Percentiles rank a stretch among this genome's conserved stretches.
Conservation (phyloP, 2,888 invertebrate genomes). For the Cataglyphis rosenhaueri region DNA sequence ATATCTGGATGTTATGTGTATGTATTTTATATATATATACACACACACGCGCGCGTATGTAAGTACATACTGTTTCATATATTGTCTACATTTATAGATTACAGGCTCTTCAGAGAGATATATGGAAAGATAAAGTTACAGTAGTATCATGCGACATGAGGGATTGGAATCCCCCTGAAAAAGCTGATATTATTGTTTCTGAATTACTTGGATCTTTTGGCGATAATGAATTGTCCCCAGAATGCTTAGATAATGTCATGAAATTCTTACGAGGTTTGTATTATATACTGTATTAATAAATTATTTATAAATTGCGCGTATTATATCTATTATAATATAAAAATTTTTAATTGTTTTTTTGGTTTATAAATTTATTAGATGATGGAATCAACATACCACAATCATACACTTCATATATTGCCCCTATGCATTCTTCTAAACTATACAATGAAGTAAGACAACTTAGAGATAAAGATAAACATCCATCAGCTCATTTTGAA, state of each 20-base stretch:
- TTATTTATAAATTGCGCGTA: background rate
- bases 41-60: too few species aligned
- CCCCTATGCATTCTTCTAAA: conserved; percentile 96
- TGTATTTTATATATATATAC: background rate
- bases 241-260: conserved; percentile 98
- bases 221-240: conserved; percentile 99
- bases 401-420: conserved; percentile 95
- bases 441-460: conserved; percentile 92
- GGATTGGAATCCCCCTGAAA: conserved; percentile 91
- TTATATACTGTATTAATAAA: background rate
- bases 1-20: background rate
- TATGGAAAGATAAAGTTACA: conserved; percentile 92
- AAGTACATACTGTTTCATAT: background rate
- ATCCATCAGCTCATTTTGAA: conserved; percentile 88
- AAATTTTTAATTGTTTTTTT: background rate
- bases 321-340: background rate
- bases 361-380: conserved; percentile 83
- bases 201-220: conserved; percentile 99
- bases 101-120: conserved; percentile 90
- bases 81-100: conserved; percentile 84
- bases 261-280: conserved; percentile 90
- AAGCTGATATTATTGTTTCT: conserved; percentile 98
- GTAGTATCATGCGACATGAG: conserved; percentile 96
- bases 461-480: conserved; percentile 86
- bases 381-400: conserved; percentile 97